Conservation (phyloP, 2,113 vertebrate species). For the Raja brachyura region DNA sequence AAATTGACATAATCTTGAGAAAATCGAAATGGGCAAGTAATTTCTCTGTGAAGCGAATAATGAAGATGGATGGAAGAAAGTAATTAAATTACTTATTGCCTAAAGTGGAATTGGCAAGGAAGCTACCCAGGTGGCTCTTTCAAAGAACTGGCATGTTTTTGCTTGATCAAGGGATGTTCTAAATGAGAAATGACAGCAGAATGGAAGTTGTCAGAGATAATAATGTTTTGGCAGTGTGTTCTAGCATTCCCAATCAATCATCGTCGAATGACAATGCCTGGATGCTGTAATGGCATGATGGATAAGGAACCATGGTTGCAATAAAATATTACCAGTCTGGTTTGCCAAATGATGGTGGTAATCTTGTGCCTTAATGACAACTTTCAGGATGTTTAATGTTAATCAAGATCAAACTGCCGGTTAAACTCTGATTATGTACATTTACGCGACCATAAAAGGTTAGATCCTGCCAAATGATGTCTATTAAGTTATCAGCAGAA, state of each 20-base stretch:
- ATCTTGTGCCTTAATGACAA: not conserved
- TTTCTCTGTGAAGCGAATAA: not conserved
- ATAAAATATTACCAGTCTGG: not conserved
- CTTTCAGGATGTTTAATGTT: not conserved
- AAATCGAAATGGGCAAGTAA: not conserved
- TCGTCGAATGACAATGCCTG: not conserved
- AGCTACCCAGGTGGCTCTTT: too few species aligned
- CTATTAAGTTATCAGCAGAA: not conserved
- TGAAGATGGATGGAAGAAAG: not conserved
- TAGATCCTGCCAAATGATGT: not conserved
- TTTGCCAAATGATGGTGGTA: not conserved
- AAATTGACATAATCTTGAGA: not conserved
- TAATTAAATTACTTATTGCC: not conserved
- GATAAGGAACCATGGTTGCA: not conserved
- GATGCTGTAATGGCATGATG: not conserved
- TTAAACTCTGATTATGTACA: not conserved
- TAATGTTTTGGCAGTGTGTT: not conserved
- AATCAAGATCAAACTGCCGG: not conserved
- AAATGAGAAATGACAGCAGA: not conserved
- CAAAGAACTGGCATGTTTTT: not conserved
- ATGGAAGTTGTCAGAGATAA: not conserved
- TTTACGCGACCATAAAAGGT: not conserved
- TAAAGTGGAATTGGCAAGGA: not conserved
- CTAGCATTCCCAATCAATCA: not conserved
- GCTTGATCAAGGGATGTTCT: not conserved